Percentiles rank a stretch among this genome's conserved stretches.
These are phyloP conservation scores for Chloroceryle amazona DNA, from an alignment of 2,797 vertebrate species.

Conservation along the genomic window DNA sequence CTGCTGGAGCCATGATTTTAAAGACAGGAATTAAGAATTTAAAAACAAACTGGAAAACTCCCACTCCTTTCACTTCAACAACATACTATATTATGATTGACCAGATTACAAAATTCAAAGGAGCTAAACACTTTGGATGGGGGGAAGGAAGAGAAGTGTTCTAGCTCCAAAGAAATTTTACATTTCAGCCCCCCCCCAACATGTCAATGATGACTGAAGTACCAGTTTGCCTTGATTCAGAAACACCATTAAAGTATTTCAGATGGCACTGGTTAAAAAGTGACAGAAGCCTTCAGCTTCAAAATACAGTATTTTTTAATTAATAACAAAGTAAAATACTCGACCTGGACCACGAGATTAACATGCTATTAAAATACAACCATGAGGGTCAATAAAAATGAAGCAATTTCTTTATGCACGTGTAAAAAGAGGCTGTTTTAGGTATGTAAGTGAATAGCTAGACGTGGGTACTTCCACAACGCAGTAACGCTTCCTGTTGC, in stretches of 20 bases:
- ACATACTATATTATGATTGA: not conserved
- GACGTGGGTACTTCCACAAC: not conserved
- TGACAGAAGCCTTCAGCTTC: conserved; percentile 27
- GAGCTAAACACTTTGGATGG: not conserved
- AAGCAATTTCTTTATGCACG: not conserved
- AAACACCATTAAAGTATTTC: not conserved
- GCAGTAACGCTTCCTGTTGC: not conserved
- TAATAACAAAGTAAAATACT: conserved; percentile 34
- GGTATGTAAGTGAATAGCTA: not conserved
- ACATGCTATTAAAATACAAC: conserved; percentile 45
- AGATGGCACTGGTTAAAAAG: conserved; percentile 17
- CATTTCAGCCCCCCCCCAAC: not conserved
- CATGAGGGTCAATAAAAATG: not conserved
- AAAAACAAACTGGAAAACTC: not conserved
- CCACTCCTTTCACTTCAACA: not conserved
- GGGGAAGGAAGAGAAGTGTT: not conserved
- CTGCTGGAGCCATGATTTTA: not conserved
- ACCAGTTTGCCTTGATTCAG: not conserved
- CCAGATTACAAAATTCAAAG: conserved; percentile 7
- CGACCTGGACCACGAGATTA: conserved; percentile 25
- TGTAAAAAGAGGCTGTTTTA: not conserved
- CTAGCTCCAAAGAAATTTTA: not conserved
- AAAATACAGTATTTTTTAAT: conserved; percentile 11
- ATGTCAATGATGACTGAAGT: not conserved
- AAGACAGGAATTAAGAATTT: not conserved